Evolutionary conservation across 1,140 invertebrate species (phyloP).

Genomic region (Rhyacophila brunnea): DNA sequence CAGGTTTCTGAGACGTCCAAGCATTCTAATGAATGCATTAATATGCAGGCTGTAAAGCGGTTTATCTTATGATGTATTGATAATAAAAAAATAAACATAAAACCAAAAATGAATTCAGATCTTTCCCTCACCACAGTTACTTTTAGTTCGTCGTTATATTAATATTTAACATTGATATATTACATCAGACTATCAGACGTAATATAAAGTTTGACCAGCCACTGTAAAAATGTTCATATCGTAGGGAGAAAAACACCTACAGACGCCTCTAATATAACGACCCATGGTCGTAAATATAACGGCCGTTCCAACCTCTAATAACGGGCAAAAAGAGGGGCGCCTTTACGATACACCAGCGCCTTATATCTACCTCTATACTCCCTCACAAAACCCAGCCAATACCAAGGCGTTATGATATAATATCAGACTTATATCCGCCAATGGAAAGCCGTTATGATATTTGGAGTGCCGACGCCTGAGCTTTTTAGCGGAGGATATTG

Average conservation of each 20-base stretch:
- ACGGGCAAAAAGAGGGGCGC: constrained; percentile 38
- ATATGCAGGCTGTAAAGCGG: too few relatives aligned
- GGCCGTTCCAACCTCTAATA: constrained; percentile 51
- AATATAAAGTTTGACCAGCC: too few relatives aligned
- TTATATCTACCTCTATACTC: background rate
- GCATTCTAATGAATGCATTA: too few relatives aligned
- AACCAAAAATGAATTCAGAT: too few relatives aligned
- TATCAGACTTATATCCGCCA: constrained; percentile 51
- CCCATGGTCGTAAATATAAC: constrained; percentile 40
- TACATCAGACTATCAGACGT: constrained; percentile 1
- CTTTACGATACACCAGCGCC: constrained; percentile 35
- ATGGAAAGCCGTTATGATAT: constrained; percentile 53
- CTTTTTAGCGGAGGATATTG: constrained; percentile 26
- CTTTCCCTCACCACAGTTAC: too few relatives aligned
- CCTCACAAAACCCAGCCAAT: constrained; percentile 43
- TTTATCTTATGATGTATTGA: too few relatives aligned
- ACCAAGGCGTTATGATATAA: constrained; percentile 53
- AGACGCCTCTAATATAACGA: constrained; percentile 44
- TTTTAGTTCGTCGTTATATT: too few relatives aligned
- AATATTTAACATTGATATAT: too few relatives aligned
- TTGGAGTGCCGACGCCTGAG: constrained; percentile 43
- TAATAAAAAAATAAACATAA: too few relatives aligned
- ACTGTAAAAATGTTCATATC: constrained; percentile 15
- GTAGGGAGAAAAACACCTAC: constrained; percentile 5
- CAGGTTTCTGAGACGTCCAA: too few relatives aligned